These are phyloP conservation scores for Limnothrissa miodon DNA, from an alignment of 2,113 vertebrate genomes.

Conservation along the genomic window DNA sequence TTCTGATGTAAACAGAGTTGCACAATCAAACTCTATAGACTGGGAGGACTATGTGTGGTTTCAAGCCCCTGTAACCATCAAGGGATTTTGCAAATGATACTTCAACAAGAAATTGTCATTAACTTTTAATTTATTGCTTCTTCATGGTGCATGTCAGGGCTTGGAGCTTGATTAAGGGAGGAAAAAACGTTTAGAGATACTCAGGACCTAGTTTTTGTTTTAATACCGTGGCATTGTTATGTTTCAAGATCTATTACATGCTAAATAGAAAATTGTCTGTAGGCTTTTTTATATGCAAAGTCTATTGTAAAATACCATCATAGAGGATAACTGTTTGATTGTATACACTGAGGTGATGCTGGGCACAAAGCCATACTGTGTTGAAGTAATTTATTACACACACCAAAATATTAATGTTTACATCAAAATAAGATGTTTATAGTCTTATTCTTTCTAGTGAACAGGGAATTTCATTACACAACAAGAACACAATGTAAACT, in stretches of 20 bases:
- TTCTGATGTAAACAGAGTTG: constrained; percentile 52
- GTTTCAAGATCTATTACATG: background rate
- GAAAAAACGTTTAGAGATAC: background rate
- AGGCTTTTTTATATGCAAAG: background rate
- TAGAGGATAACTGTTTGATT: background rate
- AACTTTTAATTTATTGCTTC: background rate
- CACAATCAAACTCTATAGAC: constrained; percentile 30
- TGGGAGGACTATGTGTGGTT: constrained; percentile 92
- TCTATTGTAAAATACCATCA: background rate
- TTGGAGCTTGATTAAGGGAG: background rate
- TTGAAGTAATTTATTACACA: background rate
- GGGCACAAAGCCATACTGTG: background rate
- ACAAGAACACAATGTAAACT: background rate
- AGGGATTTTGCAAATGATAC: constrained; percentile 79
- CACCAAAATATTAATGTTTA: background rate
- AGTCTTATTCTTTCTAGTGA: background rate
- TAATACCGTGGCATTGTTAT: background rate
- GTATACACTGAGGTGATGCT: background rate
- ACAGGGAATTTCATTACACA: background rate
- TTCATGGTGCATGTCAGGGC: background rate
- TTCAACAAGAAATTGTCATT: background rate
- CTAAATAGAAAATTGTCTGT: background rate
- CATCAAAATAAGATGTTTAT: background rate
- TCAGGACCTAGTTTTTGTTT: background rate
- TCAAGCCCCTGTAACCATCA: constrained; percentile 86